Evolutionary conservation across 2,797 vertebrate species (phyloP), one percentile per base, ranked within the genome.

Genomic region (Sebastes minor): DNA sequence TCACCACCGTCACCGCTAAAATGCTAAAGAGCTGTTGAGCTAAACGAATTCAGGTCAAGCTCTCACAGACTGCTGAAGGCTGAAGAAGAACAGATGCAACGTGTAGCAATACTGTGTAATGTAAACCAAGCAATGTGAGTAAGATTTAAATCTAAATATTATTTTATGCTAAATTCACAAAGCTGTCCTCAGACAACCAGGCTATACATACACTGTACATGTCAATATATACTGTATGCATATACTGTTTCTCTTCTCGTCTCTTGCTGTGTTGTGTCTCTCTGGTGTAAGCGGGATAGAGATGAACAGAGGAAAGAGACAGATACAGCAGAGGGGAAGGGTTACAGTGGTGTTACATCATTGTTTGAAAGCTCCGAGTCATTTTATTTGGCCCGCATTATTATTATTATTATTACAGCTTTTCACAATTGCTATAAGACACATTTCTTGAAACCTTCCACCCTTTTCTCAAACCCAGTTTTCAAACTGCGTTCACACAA

Each of bases 331-430:
- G 67, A 60, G n/a, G 30, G 22, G 23, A 49, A n/a, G 18, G 20
- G 60, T 91, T 89, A 86, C 88, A 84, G 49, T 52, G 83, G 49
- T 52, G 83, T 90, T 92, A 61, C 90, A 84, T 92, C 89, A 90
- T 65, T 79, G 73, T 88, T 78, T 86, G 66, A 82, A 62, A 66
- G 49, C 59, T 23, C 4, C 12, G 8, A 55, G 76, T 13, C 57
- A 65, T 75, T 83, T 76, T 81, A 60, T 81, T 79, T 64, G 56
- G 23, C 52, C 30, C 5, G 4, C 25, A 49, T 59, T 79, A 66
- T 73, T 65, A 46, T 76, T 35, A 42, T 76, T 59, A 71, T 74
- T 46, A 46, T 46, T 18, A 57, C 55, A 27, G 25, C 4, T 57
- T 57, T 57, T 57, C 55, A 27, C 55, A 57, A 52, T 23, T 42